These are phyloP conservation scores for Brachionus manjavacas DNA, from an alignment of 1,140 invertebrate species.

Conservation along the genomic window DNA sequence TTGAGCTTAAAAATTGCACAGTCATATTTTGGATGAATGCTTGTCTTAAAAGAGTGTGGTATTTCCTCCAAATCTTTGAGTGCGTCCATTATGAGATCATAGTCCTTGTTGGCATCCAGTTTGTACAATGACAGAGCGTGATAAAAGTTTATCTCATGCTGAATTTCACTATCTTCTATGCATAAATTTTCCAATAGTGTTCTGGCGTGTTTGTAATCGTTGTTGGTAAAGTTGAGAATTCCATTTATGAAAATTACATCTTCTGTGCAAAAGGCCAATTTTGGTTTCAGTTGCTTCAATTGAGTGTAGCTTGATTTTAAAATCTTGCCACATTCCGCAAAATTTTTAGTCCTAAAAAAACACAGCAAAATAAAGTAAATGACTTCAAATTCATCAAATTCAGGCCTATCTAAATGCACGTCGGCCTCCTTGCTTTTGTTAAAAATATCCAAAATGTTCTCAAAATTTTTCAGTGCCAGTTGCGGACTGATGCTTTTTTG, in stretches of 20 bases:
- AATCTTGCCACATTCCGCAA: neutral
- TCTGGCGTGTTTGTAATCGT: neutral
- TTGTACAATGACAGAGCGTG: neutral
- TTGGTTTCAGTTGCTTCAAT: neutral
- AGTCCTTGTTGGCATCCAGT: neutral
- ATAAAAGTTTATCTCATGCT: conserved; percentile 22
- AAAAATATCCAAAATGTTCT: neutral
- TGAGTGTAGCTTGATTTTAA: neutral
- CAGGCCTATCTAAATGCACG: neutral
- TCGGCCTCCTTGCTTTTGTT: neutral
- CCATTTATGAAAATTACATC: conserved; percentile 16
- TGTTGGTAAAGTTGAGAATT: neutral
- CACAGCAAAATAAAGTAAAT: conserved; percentile 3
- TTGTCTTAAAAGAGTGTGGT: neutral
- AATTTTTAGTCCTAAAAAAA: conserved; percentile 22
- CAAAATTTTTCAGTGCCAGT: neutral
- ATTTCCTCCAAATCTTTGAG: neutral
- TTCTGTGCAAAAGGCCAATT: neutral
- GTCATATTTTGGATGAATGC: neutral
- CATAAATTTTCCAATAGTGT: neutral
- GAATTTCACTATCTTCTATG: neutral
- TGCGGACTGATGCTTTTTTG: neutral
- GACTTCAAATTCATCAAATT: neutral
- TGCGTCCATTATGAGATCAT: neutral
- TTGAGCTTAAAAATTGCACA: neutral